These are phyloP conservation scores for Stenchaetothrips biformis DNA, from an alignment of 2,888 invertebrate species.

Conservation along the genomic window DNA sequence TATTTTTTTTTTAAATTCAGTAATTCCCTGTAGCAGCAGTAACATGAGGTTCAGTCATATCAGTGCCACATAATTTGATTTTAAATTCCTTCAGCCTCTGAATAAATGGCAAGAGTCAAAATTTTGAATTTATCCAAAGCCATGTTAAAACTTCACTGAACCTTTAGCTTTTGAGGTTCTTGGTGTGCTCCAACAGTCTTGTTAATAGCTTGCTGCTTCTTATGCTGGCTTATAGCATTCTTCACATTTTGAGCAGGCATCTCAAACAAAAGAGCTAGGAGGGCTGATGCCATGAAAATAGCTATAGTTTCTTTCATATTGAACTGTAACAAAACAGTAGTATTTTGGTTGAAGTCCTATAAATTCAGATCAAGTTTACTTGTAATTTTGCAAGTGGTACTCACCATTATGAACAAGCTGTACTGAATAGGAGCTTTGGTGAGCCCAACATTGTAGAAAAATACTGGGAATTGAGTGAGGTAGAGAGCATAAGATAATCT, in stretches of 20 bases:
- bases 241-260: constrained; percentile 66
- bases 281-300: constrained; percentile 53
- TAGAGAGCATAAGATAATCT: constrained; percentile 67
- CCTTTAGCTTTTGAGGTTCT: background rate
- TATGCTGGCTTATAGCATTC: constrained; percentile 45
- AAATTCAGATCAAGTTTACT: background rate
- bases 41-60: too few species aligned
- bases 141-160: background rate
- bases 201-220: background rate
- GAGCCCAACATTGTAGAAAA: constrained; percentile 63
- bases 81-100: too few species aligned
- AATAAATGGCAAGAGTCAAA: too few species aligned
- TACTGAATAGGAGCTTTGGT: constrained; percentile 56
- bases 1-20: background rate
- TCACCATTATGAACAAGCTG: constrained; percentile 55
- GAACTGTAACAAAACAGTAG: constrained; percentile 48
- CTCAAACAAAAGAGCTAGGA: constrained; percentile 60
- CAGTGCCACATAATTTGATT: too few species aligned
- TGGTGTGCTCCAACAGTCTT: background rate
- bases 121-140: too few species aligned
- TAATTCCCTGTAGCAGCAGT: background rate
- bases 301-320: constrained; percentile 56
- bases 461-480: constrained; percentile 65
- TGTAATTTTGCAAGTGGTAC: constrained; percentile 16
- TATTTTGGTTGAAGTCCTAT: constrained; percentile 26